A percentile compares a stretch with the other conserved stretches of the same genome.
Evolutionary conservation across 2,888 invertebrate genomes (phyloP).

Genomic region (Calameuta idolon): DNA sequence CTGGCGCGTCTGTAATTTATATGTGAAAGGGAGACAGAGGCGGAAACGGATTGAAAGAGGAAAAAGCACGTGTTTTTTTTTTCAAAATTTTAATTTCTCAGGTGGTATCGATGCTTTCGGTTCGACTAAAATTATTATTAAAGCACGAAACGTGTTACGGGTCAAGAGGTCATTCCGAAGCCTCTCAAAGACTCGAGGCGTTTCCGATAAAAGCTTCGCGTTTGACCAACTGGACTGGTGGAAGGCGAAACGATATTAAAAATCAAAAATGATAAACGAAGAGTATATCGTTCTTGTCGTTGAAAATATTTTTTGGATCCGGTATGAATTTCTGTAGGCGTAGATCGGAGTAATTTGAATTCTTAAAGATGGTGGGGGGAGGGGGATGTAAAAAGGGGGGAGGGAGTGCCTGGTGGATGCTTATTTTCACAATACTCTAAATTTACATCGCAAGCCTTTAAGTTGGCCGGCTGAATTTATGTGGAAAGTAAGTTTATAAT

Average conservation of each 20-base stretch:
- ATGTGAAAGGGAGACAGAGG: neutral
- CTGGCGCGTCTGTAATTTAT: neutral
- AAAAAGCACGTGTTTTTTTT: neutral
- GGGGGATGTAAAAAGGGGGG: neutral
- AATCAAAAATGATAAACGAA: neutral
- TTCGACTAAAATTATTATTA: neutral
- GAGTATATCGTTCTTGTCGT: neutral
- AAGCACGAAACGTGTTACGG: neutral
- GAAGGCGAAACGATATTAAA: neutral
- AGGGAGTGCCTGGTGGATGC: neutral
- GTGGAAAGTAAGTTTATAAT: neutral
- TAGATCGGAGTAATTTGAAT: neutral
- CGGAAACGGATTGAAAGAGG: neutral
- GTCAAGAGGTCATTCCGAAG: neutral
- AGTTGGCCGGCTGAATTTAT: neutral
- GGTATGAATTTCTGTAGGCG: neutral
- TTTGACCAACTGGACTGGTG: neutral
- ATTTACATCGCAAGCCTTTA: neutral
- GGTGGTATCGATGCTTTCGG: neutral
- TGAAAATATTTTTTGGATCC: neutral
- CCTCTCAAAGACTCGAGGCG: neutral
- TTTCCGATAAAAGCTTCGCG: neutral
- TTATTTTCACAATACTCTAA: constrained; percentile 9
- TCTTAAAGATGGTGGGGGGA: neutral
- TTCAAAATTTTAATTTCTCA: neutral